phyloP scores from a whole-genome alignment of 2,888 invertebrate genomes.

The Cheilosia vernalis region DNA sequence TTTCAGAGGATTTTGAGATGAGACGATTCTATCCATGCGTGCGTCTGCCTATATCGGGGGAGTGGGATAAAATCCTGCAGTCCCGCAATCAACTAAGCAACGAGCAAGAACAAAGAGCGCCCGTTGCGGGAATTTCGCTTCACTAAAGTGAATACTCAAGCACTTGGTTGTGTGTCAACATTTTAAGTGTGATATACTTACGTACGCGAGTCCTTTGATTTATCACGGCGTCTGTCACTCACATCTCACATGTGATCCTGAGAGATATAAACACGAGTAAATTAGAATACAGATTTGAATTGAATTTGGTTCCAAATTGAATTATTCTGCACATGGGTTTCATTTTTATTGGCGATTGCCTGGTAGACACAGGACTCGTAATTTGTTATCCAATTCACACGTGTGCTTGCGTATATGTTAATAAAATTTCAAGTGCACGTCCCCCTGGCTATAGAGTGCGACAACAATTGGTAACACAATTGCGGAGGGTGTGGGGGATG shows the following conservation, averaged over 20 bases:
- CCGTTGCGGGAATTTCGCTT: slow-evolving; percentile 18
- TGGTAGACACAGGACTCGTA: not conserved
- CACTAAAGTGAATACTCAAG: slow-evolving; percentile 30
- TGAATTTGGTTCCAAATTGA: slow-evolving; percentile 47
- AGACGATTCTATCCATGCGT: slow-evolving; percentile 28
- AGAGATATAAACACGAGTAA: slow-evolving; percentile 2
- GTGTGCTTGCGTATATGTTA: slow-evolving; percentile 7
- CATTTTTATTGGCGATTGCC: not conserved
- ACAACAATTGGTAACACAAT: slow-evolving; percentile 36
- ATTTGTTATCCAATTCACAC: slow-evolving; percentile 47
- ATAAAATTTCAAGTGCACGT: slow-evolving; percentile 51
- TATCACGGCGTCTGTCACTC: slow-evolving; percentile 20
- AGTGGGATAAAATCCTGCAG: slow-evolving; percentile 19
- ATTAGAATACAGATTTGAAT: slow-evolving; percentile 41
- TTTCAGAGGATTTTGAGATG: slow-evolving; percentile 22
- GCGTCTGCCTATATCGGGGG: slow-evolving; percentile 13
- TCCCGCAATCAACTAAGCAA: slow-evolving; percentile 42
- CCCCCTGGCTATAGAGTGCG: slow-evolving; percentile 24
- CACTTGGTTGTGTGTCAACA: slow-evolving; percentile 32
- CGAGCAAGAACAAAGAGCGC: slow-evolving; percentile 29
- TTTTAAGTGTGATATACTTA: slow-evolving; percentile 16
- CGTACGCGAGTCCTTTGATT: slow-evolving; percentile 25
- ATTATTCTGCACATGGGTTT: slow-evolving; percentile 25
- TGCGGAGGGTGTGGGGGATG: slow-evolving; percentile 24
- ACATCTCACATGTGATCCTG: slow-evolving; percentile 5